Evolutionary conservation across 2,113 vertebrate genomes (phyloP), one percentile per base, ranked within the genome.

Genomic region (Rhegmatorhina hoffmannsi): DNA sequence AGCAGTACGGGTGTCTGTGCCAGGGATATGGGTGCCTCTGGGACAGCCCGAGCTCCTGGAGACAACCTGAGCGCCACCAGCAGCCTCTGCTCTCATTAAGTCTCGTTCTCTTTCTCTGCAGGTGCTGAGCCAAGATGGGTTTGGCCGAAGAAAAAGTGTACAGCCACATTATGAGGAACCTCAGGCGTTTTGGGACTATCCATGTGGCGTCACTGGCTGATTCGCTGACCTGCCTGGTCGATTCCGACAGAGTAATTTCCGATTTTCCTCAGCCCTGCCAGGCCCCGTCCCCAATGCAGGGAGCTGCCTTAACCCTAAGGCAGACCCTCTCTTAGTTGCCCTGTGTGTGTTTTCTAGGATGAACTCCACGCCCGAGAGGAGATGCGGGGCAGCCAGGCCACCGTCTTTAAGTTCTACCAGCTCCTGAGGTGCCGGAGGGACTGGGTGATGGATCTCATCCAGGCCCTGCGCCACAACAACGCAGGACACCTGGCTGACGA

Each of bases 91-190:
- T 74, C 43, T 5, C 6, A 0, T 19, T 3, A 0, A 5, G 1
- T 33, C 21, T 49, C 47, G 21, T 49, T 28, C 16, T 47, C 18
- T 47, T 9, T 55, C 34, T 44, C 3, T 4, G 25, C 78, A 95
- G 90, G 56, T 29, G 38, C 70, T 79, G 90, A 89, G 70, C 21
- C 82, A 68, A 7, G 36, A 96, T 96, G 96, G 96, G 96, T 34
- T 91, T 96, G 5, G 94, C 94, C 1, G 96, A 96, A 29, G 95
- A 96, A 6, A 83, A 88, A 69, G 95, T 95, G 44, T 96, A 94
- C 4, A 4, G 6, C 3, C 55, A 96, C 36, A 96, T 96, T 16
- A 15, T 84, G 2, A 69, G 6, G 25, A 95, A 96, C 67, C 55
- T 96, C n/a, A 49, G 1, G 53, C 52, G 49, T 4, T 96, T 96